Evolutionary conservation across 2,888 invertebrate genomes (phyloP).

Genomic region (Cistogaster globosa): DNA sequence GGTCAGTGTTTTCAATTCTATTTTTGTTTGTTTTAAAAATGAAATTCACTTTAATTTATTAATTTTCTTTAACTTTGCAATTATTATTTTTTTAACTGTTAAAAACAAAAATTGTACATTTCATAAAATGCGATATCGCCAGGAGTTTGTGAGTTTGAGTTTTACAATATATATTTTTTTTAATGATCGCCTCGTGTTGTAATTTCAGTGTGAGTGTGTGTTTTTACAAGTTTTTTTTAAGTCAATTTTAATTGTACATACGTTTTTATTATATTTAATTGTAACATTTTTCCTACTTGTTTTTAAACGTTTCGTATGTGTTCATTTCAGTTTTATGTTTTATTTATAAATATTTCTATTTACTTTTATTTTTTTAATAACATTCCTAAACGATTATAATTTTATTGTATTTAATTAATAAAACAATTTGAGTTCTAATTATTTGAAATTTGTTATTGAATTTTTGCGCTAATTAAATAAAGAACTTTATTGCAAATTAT

Average conservation of each 20-base stretch:
- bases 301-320: neutral
- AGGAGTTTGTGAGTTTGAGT: neutral
- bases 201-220: constrained; percentile 8
- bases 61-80: neutral
- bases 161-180: neutral
- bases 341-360: neutral
- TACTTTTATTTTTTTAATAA: constrained; percentile 25
- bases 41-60: no score
- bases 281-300: constrained; percentile 10
- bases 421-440: neutral
- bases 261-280: constrained; percentile 23
- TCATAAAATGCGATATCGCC: neutral
- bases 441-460: constrained; percentile 52
- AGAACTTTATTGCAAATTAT: constrained; percentile 1
- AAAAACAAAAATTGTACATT: neutral
- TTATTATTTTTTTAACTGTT: neutral
- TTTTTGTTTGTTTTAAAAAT: no score
- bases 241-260: constrained; percentile 10
- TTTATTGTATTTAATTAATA: constrained; percentile 5
- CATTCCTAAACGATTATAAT: constrained; percentile 1
- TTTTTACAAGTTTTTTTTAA: neutral
- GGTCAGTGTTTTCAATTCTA: no score
- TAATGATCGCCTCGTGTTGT: constrained; percentile 12
- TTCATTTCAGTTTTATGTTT: neutral
- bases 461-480: constrained; percentile 39